Percentiles rank a stretch among this genome's conserved stretches.
Evolutionary conservation across 2,113 vertebrate genomes (phyloP).

Genomic region (Ornithorhynchus anatinus): DNA sequence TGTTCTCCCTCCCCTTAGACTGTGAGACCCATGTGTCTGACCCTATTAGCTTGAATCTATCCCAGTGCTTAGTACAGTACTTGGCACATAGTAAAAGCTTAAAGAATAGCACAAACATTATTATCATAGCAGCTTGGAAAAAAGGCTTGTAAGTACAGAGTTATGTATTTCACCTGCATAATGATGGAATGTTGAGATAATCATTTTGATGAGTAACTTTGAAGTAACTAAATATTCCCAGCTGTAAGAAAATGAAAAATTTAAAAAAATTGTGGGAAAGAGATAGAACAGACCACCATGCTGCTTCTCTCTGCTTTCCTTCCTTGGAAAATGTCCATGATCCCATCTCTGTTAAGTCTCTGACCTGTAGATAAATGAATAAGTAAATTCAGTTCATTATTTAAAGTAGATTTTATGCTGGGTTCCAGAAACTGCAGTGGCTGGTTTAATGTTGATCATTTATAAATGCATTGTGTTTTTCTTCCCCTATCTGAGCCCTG

Average conservation of each 20-base stretch:
- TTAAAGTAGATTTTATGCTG: not conserved
- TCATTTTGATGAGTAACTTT: conserved; percentile 17
- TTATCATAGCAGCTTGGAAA: too few species aligned
- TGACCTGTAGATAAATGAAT: not conserved
- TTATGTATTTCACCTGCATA: conserved; percentile 7
- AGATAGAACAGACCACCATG: too few species aligned
- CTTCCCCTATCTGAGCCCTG: too few species aligned
- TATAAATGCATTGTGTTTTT: not conserved
- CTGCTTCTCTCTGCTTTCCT: not conserved
- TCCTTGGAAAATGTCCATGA: not conserved
- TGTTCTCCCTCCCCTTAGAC: too few species aligned
- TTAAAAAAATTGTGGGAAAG: not conserved
- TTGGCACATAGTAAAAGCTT: too few species aligned
- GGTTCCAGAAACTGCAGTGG: not conserved
- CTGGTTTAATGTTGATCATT: not conserved
- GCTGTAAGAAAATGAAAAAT: not conserved
- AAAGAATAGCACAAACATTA: too few species aligned
- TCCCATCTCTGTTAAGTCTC: conserved; percentile 16
- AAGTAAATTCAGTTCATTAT: not conserved
- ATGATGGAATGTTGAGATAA: conserved; percentile 13
- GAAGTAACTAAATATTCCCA: conserved; percentile 1
- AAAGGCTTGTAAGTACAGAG: too few species aligned
- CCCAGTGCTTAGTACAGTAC: too few species aligned
- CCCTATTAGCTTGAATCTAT: too few species aligned
- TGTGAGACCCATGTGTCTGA: too few species aligned